These are phyloP conservation scores for Drosophila biarmipes DNA, from an alignment of 1,140 invertebrate species.

Conservation along the genomic window DNA sequence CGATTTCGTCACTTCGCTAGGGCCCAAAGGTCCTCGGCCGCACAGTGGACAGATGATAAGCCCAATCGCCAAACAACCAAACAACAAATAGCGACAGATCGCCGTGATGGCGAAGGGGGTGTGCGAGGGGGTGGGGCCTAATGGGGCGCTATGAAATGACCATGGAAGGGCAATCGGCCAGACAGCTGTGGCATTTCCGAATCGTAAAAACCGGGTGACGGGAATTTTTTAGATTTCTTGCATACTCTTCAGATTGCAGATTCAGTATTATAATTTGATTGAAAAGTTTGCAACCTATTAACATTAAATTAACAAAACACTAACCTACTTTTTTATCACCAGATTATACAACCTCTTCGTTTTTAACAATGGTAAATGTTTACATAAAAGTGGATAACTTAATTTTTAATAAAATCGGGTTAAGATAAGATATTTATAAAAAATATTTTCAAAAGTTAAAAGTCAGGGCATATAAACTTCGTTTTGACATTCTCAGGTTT, in stretches of 20 bases:
- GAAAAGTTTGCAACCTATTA: not conserved
- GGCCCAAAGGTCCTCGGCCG: conserved; percentile 32
- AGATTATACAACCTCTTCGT: too few species aligned
- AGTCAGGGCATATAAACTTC: not conserved
- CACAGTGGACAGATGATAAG: conserved; percentile 36
- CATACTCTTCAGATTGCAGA: not conserved
- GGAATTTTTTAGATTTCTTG: conserved; percentile 16
- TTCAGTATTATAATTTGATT: not conserved
- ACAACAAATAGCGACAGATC: conserved; percentile 27
- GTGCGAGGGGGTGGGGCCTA: not conserved
- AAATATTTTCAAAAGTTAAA: not conserved
- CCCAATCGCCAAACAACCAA: conserved; percentile 15
- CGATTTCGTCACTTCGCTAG: conserved; percentile 26
- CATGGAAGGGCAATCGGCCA: conserved; percentile 35
- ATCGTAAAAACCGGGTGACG: conserved; percentile 36
- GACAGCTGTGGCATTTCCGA: conserved; percentile 41
- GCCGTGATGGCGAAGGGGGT: not conserved
- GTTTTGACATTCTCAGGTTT: not conserved
- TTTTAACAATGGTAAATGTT: too few species aligned
- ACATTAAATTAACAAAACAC: too few species aligned
- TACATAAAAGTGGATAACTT: not conserved
- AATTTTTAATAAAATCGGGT: not conserved
- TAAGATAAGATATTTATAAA: too few species aligned
- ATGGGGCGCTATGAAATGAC: conserved; percentile 25
- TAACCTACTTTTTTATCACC: too few species aligned